A percentile compares a stretch with the other conserved stretches of the same genome.
Conservation (phyloP, 2,888 invertebrate genomes). For the Apodemia zela region DNA sequence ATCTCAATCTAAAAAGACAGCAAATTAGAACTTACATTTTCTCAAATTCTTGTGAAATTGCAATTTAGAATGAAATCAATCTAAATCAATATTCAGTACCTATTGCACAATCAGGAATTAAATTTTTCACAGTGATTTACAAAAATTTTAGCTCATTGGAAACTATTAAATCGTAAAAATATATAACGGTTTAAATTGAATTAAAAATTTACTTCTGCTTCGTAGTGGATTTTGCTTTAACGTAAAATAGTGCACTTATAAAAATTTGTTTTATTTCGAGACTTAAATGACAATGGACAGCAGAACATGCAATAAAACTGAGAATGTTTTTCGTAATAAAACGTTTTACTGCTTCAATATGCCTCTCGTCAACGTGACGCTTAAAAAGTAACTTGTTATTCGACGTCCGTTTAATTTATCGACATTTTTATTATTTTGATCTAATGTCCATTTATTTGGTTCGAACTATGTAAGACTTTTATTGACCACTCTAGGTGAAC, state of each 20-base stretch:
- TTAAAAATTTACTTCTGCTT: constrained; percentile 15
- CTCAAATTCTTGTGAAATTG: too few relatives aligned
- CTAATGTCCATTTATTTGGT: constrained; percentile 54
- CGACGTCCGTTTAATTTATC: constrained; percentile 62
- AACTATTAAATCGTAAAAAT: not conserved
- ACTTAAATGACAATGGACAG: constrained; percentile 13
- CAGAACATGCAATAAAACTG: constrained; percentile 42
- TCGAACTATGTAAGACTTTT: constrained; percentile 29
- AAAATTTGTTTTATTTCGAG: constrained; percentile 2
- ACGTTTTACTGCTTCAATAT: constrained; percentile 65
- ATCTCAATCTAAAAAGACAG: too few relatives aligned
- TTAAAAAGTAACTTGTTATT: constrained; percentile 62
- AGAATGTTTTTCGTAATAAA: constrained; percentile 65
- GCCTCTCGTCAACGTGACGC: constrained; percentile 57
- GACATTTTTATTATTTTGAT: constrained; percentile 63
- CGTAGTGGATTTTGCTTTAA: not conserved
- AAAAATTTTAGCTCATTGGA: too few relatives aligned
- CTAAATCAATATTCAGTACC: too few relatives aligned
- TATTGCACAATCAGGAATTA: too few relatives aligned
- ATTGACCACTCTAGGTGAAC: constrained; percentile 2
- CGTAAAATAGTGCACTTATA: constrained; percentile 8
- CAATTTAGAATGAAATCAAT: too few relatives aligned
- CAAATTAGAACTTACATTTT: too few relatives aligned
- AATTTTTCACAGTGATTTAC: too few relatives aligned
- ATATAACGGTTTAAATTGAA: not conserved